phyloP scores from a whole-genome alignment of 2,797 vertebrate genomes.

The Choloepus didactylus region DNA sequence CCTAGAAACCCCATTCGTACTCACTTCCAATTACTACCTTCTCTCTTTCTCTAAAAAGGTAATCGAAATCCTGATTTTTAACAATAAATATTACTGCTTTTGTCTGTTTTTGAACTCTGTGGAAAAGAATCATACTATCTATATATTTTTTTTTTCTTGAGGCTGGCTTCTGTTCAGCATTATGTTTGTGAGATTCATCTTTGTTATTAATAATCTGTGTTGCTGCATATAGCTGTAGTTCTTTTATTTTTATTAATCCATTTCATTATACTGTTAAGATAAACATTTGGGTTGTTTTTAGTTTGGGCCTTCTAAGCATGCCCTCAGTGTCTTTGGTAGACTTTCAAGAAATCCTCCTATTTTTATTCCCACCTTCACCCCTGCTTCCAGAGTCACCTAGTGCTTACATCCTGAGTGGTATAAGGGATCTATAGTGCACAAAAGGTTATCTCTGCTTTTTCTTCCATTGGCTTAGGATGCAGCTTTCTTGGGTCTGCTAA shows the following conservation, averaged over 20 bases:
- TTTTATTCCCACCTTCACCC: neutral
- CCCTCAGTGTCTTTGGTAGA: neutral
- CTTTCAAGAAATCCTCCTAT: neutral
- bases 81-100: neutral
- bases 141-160: neutral
- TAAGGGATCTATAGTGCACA: neutral
- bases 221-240: neutral
- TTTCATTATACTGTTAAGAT: neutral
- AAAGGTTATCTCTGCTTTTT: neutral
- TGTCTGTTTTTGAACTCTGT: conserved; percentile 1
- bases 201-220: neutral
- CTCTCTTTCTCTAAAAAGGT: neutral
- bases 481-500: neutral
- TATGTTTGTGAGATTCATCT: neutral
- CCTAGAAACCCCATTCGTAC: neutral
- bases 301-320: neutral
- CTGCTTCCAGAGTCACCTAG: neutral
- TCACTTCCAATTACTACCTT: neutral
- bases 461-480: neutral
- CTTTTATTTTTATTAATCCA: neutral
- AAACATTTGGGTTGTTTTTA: neutral
- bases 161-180: neutral
- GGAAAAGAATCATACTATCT: neutral
- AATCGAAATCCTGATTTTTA: neutral
- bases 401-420: neutral